These are phyloP conservation scores for Mactra quadrangularis DNA, from an alignment of 1,140 invertebrate genomes.

Conservation along the genomic window DNA sequence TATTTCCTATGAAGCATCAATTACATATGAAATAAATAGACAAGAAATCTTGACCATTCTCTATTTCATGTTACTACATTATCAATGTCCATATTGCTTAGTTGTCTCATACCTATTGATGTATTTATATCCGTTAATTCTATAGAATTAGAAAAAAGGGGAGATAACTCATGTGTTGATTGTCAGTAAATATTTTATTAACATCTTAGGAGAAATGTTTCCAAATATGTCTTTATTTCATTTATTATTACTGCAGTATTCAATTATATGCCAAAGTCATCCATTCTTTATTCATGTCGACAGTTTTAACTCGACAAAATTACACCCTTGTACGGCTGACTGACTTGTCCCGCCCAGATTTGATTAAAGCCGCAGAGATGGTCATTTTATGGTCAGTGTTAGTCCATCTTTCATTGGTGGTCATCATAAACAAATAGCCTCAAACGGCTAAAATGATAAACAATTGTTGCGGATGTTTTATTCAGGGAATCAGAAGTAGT, in stretches of 20 bases:
- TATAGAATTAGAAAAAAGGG: background rate
- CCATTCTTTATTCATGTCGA: conserved; percentile 6
- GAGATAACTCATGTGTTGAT: background rate
- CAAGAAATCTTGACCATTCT: too few relatives aligned
- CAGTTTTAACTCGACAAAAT: conserved; percentile 40
- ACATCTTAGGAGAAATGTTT: conserved; percentile 1
- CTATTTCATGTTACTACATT: too few relatives aligned
- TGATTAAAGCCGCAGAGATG: conserved; percentile 44
- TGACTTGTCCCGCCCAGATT: conserved; percentile 40
- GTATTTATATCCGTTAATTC: too few relatives aligned
- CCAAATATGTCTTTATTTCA: background rate
- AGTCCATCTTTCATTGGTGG: conserved; percentile 32
- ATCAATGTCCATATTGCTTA: too few relatives aligned
- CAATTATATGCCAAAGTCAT: conserved; percentile 27
- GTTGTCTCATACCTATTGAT: too few relatives aligned
- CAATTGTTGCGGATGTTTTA: conserved; percentile 53
- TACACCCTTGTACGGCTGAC: conserved; percentile 16
- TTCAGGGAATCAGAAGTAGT: background rate
- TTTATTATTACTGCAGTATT: background rate
- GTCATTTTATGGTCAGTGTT: conserved; percentile 41
- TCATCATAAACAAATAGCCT: conserved; percentile 36
- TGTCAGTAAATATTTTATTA: background rate
- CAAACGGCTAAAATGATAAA: conserved; percentile 44
- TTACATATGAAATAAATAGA: too few relatives aligned
- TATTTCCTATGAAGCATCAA: too few relatives aligned